A percentile compares a stretch with the other conserved stretches of the same genome.
Evolutionary conservation across 2,113 vertebrate genomes (phyloP).

Genomic region (Rhizomys pruinosus): DNA sequence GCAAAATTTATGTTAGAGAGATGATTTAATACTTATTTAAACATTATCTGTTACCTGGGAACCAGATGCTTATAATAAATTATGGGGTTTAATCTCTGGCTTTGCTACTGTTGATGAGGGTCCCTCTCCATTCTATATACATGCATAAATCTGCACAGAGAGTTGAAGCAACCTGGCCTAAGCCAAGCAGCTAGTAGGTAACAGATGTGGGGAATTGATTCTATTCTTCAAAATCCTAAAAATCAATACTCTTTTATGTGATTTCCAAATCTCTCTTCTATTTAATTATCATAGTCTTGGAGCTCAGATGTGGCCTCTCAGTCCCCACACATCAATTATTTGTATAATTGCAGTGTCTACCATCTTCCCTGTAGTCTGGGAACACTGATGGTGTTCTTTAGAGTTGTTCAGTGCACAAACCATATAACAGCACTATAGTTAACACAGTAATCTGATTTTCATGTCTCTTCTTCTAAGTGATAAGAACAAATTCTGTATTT

Average conservation of each 20-base stretch:
- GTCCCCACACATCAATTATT: background rate
- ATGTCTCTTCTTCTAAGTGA: background rate
- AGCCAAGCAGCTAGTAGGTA: constrained; percentile 13
- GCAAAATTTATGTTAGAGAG: constrained; percentile 1
- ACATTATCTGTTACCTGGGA: background rate
- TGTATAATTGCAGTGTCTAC: background rate
- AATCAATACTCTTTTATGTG: background rate
- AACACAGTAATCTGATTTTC: background rate
- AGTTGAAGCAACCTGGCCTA: background rate
- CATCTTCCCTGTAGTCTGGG: background rate
- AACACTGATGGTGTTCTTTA: background rate
- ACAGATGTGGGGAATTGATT: constrained; percentile 3
- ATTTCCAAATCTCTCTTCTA: background rate
- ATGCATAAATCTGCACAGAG: background rate
- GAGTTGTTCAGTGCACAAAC: background rate
- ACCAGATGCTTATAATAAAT: background rate
- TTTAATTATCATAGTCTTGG: constrained; percentile 2
- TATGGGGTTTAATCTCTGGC: background rate
- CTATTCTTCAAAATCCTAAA: background rate
- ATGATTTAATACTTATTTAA: background rate
- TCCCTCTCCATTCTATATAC: background rate
- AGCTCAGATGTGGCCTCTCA: background rate
- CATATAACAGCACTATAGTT: too few species aligned
- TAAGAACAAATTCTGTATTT: background rate
- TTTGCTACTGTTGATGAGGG: background rate